These are phyloP conservation scores for Drosophila lowei DNA, from an alignment of 1,140 invertebrate species.

Conservation along the genomic window DNA sequence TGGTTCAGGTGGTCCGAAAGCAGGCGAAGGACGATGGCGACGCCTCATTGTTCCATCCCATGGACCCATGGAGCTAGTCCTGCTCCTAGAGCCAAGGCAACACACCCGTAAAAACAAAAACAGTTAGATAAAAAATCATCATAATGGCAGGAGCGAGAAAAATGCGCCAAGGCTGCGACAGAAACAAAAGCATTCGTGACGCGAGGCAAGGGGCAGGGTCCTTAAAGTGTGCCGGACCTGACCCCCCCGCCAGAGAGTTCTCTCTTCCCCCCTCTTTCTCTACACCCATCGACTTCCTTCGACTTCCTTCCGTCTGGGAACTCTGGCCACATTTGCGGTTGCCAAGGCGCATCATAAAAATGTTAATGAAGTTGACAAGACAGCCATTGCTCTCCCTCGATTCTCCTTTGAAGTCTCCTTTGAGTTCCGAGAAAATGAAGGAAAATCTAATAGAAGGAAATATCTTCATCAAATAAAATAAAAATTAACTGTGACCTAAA, in stretches of 20 bases:
- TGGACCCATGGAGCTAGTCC: background rate
- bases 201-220: constrained; percentile 10
- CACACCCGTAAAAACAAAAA: constrained; percentile 58
- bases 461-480: constrained; percentile 74
- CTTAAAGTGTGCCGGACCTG: constrained; percentile 43
- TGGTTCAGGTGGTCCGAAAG: constrained; percentile 65
- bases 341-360: constrained; percentile 80
- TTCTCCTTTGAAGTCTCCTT: constrained; percentile 53
- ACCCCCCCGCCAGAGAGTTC: constrained; percentile 5
- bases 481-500: constrained; percentile 74
- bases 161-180: constrained; percentile 72
- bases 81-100: too few relatives aligned
- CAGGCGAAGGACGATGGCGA: constrained; percentile 58
- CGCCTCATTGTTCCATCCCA: constrained; percentile 61
- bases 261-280: background rate
- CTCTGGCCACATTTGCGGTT: constrained; percentile 67
- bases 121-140: constrained; percentile 78
- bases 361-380: constrained; percentile 74
- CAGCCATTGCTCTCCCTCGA: constrained; percentile 38
- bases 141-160: constrained; percentile 60
- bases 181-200: constrained; percentile 43
- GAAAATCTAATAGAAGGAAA: constrained; percentile 51
- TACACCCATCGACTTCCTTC: constrained; percentile 3
- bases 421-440: constrained; percentile 31
- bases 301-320: constrained; percentile 32